These are phyloP conservation scores for Thelohanellus kitauei DNA, from an alignment of 30 jellyfish, hydroid and myxozoan species.

Conservation along the genomic window DNA sequence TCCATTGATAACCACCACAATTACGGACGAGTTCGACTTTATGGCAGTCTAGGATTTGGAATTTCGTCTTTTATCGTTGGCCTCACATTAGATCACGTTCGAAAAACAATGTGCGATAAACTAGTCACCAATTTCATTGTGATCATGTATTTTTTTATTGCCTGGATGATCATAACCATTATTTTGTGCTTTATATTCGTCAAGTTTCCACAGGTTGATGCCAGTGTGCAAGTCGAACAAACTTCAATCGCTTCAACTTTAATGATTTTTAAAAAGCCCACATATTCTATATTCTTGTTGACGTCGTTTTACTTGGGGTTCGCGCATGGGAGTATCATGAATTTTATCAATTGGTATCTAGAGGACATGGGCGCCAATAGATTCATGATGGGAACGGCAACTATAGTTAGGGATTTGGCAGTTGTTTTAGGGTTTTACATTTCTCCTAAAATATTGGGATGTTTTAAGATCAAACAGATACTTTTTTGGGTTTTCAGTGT, in stretches of 20 bases:
- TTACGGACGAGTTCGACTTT: slow-evolving; percentile 61
- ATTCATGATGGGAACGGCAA: slow-evolving; percentile 89
- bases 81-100: slow-evolving; percentile 29
- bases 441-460: slow-evolving; percentile 25
- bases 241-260: slow-evolving; percentile 5
- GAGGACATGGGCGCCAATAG: slow-evolving; percentile 88
- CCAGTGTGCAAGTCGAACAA: neutral
- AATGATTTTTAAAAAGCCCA: slow-evolving; percentile 12
- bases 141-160: slow-evolving; percentile 34
- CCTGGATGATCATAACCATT: slow-evolving; percentile 39
- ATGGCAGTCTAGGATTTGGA: slow-evolving; percentile 90
- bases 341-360: slow-evolving; percentile 70
- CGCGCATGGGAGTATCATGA: slow-evolving; percentile 87
- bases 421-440: slow-evolving; percentile 25
- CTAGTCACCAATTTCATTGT: slow-evolving; percentile 27
- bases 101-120: slow-evolving; percentile 39
- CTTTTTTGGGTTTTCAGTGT: slow-evolving; percentile 30
- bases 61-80: slow-evolving; percentile 69
- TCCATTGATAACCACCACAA: slow-evolving; percentile 36
- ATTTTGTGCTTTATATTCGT: slow-evolving; percentile 30
- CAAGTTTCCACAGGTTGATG: slow-evolving; percentile 6
- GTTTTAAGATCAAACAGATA: slow-evolving; percentile 26
- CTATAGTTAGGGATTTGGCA: slow-evolving; percentile 35
- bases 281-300: slow-evolving; percentile 26
- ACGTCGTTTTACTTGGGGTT: slow-evolving; percentile 81